These are phyloP conservation scores for Spinus pinus DNA, from an alignment of 2,797 vertebrate species.

Conservation along the genomic window DNA sequence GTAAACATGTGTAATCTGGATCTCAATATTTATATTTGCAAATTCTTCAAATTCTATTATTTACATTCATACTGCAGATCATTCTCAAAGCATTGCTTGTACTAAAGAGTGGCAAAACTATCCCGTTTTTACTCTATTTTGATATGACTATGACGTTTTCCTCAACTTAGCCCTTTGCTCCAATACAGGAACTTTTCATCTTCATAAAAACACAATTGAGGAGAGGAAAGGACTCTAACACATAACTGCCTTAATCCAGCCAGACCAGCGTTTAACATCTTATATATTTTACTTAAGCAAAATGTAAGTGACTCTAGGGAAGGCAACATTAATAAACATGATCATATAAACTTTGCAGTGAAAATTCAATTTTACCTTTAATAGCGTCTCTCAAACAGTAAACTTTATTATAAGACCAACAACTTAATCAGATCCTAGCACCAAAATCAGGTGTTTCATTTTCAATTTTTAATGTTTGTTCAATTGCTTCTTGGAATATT, in stretches of 20 bases:
- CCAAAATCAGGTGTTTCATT: slow-evolving; percentile 63
- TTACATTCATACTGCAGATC: background rate
- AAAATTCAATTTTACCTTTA: slow-evolving; percentile 63
- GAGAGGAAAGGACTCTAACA: background rate
- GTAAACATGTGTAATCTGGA: background rate
- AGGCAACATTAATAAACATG: slow-evolving; percentile 44
- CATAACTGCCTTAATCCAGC: background rate
- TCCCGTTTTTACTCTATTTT: background rate
- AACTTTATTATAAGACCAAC: slow-evolving; percentile 29
- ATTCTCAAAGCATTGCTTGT: background rate
- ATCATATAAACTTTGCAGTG: slow-evolving; percentile 32
- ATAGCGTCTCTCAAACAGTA: background rate
- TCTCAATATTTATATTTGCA: background rate
- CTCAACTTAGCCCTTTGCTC: background rate
- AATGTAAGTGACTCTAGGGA: slow-evolving; percentile 27
- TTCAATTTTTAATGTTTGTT: slow-evolving; percentile 44
- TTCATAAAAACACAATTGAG: background rate
- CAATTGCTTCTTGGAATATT: slow-evolving; percentile 19
- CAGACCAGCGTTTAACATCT: slow-evolving; percentile 27
- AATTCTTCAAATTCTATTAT: background rate
- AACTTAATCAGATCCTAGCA: slow-evolving; percentile 35
- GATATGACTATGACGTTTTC: background rate
- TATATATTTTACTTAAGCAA: slow-evolving; percentile 19
- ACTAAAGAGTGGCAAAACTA: background rate
- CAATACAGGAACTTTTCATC: slow-evolving; percentile 4